Evolutionary conservation across 2,888 invertebrate genomes (phyloP), one percentile per base, ranked within the genome.

Genomic region (Ochropleura plecta): DNA sequence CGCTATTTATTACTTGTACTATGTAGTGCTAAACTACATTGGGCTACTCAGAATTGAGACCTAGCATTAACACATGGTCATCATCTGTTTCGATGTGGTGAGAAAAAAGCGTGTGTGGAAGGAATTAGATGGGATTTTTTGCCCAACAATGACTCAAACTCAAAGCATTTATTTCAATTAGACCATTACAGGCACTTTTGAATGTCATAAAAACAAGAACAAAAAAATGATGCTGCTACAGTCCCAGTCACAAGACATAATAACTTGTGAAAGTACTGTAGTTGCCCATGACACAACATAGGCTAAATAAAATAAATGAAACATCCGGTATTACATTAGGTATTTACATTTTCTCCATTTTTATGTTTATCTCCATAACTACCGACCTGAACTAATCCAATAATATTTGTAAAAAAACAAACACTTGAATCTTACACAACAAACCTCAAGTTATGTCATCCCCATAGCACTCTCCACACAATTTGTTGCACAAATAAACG

Each of bases 401-500:
- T 57, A 55, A 6, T 6, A 42, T 62, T 40, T 18, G 46, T 51
- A 40, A 55, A 70, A 70, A 49, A 53, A 65, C 53, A 60, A 51
- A 73, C 30, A 48, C 10, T 63, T 16, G 1, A 78, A 57, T 30
- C 63, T 85, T 79, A 57, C 79, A 71, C 70, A 85, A 85, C 68
- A 65, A n/a, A 59, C 40, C 44, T 40, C n/a, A 40, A 62, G 74
- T 84, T 85, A 85, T 70, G 60, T 79, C 76, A 82, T 68, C 57
- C 42, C n/a, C n/a, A 68, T 63, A 64, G 53, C 65, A 84, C n/a
- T 70, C 30, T 82, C 68, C 70, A 70, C 40, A 63, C 62, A 70
- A 72, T 80, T 51, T 64, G 67, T 83, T 76, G 70, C 73, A 80
- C 71, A 80, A 84, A 85, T 80, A 84, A 84, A 74, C 75, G 59